phyloP scores from a whole-genome alignment of 2,797 vertebrate species.

The Phoeniculus purpureus region DNA sequence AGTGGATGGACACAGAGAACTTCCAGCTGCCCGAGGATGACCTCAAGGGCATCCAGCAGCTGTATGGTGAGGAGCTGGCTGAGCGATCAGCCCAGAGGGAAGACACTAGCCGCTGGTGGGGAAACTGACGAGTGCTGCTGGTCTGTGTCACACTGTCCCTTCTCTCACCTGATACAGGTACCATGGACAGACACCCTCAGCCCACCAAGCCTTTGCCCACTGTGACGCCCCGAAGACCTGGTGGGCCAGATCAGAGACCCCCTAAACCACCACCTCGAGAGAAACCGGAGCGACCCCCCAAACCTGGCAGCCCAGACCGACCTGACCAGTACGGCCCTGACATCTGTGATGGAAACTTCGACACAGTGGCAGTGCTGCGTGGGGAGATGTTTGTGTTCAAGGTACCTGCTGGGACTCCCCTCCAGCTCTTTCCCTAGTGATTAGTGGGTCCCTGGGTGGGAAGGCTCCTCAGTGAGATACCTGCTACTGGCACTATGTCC shows the following conservation, averaged over 20 bases:
- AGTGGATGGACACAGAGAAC: constrained; percentile 97
- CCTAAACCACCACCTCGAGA: constrained; percentile 73
- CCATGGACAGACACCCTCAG: constrained; percentile 74
- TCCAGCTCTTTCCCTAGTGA: background rate
- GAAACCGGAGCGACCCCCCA: constrained; percentile 80
- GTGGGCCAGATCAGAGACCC: constrained; percentile 82
- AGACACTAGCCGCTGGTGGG: background rate
- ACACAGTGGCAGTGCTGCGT: constrained; percentile 90
- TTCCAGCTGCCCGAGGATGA: constrained; percentile 95
- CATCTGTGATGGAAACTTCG: constrained; percentile 96
- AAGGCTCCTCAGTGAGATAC: background rate
- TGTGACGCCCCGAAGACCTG: constrained; percentile 83
- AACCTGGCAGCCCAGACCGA: constrained; percentile 80
- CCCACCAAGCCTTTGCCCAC: constrained; percentile 90
- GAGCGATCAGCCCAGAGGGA: background rate
- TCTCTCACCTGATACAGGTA: constrained; percentile 74
- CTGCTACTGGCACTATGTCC: background rate
- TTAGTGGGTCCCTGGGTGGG: background rate
- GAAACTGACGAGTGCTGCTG: background rate
- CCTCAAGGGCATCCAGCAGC: constrained; percentile 91
- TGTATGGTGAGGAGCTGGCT: constrained; percentile 85
- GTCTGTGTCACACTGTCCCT: background rate
- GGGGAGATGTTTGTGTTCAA: constrained; percentile 99
- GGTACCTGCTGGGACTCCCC: constrained; percentile 70
- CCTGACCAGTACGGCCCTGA: constrained; percentile 92